A percentile compares a stretch with the other conserved stretches of the same genome.
Evolutionary conservation across 2,888 invertebrate genomes (phyloP).

Genomic region (Gastrophysa polygoni): DNA sequence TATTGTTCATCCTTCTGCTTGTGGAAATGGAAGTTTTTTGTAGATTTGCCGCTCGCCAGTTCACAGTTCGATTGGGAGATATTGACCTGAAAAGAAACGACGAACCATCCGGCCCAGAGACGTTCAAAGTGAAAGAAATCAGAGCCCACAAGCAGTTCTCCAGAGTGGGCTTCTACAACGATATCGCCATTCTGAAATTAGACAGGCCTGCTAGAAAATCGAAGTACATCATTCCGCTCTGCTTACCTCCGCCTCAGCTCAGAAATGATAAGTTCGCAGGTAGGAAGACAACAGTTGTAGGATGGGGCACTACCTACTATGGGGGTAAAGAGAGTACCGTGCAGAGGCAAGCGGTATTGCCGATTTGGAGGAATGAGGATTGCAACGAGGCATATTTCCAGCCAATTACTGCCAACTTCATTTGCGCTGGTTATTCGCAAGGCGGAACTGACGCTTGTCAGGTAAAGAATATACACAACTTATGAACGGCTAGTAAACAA

Average conservation of each 20-base stretch:
- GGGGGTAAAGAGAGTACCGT: slow-evolving; percentile 88
- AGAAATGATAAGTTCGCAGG: slow-evolving; percentile 71
- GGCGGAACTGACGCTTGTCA: slow-evolving; percentile 95
- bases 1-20: slow-evolving; percentile 4
- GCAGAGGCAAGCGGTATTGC: slow-evolving; percentile 82
- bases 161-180: slow-evolving; percentile 92
- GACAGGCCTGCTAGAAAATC: slow-evolving; percentile 78
- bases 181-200: slow-evolving; percentile 84
- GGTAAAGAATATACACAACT: slow-evolving; percentile 59
- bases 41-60: slow-evolving; percentile 87
- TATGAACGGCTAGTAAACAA: too few relatives aligned
- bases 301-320: slow-evolving; percentile 91
- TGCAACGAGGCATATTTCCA: slow-evolving; percentile 91
- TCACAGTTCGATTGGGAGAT: slow-evolving; percentile 88
- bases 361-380: slow-evolving; percentile 89
- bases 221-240: slow-evolving; percentile 86
- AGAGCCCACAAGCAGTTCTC: slow-evolving; percentile 85
- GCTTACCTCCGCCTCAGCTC: slow-evolving; percentile 71
- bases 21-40: slow-evolving; percentile 27
- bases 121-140: slow-evolving; percentile 77
- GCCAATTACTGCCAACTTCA: slow-evolving; percentile 87
- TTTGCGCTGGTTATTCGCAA: slow-evolving; percentile 87
- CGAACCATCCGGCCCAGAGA: slow-evolving; percentile 83
- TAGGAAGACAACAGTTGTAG: slow-evolving; percentile 83
- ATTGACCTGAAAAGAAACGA: slow-evolving; percentile 84